Base-by-base conservation (phyloP, 2,113 vertebrate genomes). In the Spilogale gracilis region DNA sequence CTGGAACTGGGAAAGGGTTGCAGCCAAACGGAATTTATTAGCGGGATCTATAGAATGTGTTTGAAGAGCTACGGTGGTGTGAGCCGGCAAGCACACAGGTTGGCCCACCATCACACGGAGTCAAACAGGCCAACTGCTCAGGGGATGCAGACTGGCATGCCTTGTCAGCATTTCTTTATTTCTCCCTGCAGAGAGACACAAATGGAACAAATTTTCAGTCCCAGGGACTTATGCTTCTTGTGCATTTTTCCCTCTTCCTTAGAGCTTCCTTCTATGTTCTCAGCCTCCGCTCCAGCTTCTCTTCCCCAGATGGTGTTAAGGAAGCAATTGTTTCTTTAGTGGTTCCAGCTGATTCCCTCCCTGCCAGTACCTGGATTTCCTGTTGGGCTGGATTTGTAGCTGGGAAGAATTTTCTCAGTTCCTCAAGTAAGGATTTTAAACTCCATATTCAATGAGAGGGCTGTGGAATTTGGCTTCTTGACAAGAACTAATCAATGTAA, bases 11-110 rank as follows among this genome's bases (percentile, higher is more conserved):
- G 45, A 85, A 97, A 98, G 67, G 67, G 92, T 97, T 97, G 97
- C 97, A 98, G 98, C 87, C 30, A 69, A 98, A 97, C 7, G 38
- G 96, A 98, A 98, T 98, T 98, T 98, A 95, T 95, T 98, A 98
- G 83, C 93, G 11, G 79, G 92, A 97, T 98, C 98, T 98, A 96
- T 91, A 98, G 80, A 84, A 91, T 90, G 96, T 97, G 98, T 98
- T 95, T 95, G 97, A 96, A 95, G 95, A 97, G 84, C 67, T 93
- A 79, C 25, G 95, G 60, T 48, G 96, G 95, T 65, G 95, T 71
- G 92, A 98, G 80, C 65, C 97, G 74, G 83, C 97, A 98, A 96
- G 96, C 98, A 96, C 95, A 74, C 96, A 97, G 89, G 85, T 96
- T 95, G 84, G 60, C 91, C 54, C 95, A 96, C 84, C 98, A 97